Base-by-base conservation (phyloP, 2,888 invertebrate species). In the Caenorhabditis doughertyi region DNA sequence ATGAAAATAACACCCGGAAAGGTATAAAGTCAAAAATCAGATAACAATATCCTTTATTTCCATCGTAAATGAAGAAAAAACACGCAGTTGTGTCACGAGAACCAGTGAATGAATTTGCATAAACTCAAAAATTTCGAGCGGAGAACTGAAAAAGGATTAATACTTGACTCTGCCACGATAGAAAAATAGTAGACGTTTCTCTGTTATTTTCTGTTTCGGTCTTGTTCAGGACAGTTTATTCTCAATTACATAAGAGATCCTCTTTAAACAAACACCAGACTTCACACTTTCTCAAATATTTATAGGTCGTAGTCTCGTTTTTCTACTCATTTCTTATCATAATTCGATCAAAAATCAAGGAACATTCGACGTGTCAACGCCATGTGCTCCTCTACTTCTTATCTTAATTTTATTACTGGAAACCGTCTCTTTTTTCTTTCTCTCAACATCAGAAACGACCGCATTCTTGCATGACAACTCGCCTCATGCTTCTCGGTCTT, bases 341-440 rank as follows among this genome's bases (percentile, higher is more conserved):
- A 60, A 65, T 35, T 74, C 65, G 65, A 65, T 58, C 74, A 74
- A 47, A 74, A 60, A 77, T 44, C 77, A 77, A 44, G 32, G 67
- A 55, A 44, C 29, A 70, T 29, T 18, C 51, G 44, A 32, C 60
- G 62, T 68, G 62, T 68, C 53, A 49, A 21, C 62, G 68, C 68
- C 77, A 77, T 77, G 77, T 77, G 77, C 68, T 77, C 39, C 77
- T 77, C 53, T 39, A 32, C n/a, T 55, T 23, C 68, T 68, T 77
- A 70, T 77, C 68, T 21, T 7, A 23, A n/a, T 55, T 67, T 67
- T 60, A 51, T 76, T 77, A 77, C 77, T 77, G 77, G 77, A 77
- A 77, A 77, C 68, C 42, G 62, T 76, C 76, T 58, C 32, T 27
- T 42, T 42, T 44, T 27, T 44, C 21, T 23, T 44, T 47, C 47